Base-by-base conservation (phyloP, 2,797 vertebrate genomes). In the Gymnocypris eckloni region DNA sequence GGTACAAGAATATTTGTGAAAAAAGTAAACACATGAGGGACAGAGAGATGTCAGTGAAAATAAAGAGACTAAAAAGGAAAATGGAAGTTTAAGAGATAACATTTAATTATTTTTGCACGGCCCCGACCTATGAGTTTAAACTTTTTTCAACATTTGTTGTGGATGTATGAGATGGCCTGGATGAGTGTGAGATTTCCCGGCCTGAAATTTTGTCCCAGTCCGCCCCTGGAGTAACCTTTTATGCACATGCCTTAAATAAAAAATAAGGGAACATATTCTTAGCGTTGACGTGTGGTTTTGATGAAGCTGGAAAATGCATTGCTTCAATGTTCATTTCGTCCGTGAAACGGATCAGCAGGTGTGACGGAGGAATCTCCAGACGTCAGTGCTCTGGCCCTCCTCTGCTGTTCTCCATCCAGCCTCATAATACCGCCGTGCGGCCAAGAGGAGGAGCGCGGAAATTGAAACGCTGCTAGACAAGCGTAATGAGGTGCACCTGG, bases 321-420 rank as follows among this genome's bases (percentile, higher is more conserved):
- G 73, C 50, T 56, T 77, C 73, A 75, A 83, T 50, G 69, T 83
- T 76, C 43, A 28, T 52, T 79, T 84, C 43, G 16, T 82, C 52
- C 39, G 2, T 52, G 41, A 82, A 88, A 79, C 33, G 8, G 67
- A 88, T 85, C 82, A 83, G 75, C 72, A 78, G 77, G 66, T 79
- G 76, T 25, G 66, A 54, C 6, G 11, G 39, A 20, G 76, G 52
- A 79, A 70, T 28, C 75, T 70, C 76, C 76, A 79, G n/a, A 25
- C 28, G 1, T 18, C 2, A 22, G 59, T 10, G 12, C 28, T 48
- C 41, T 59, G 54, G 70, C 82, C 72, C 28, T 69, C 39, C 76
- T 45, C 28, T 43, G 64, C 37, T 22, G 64, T 25, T 67, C 43
- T 22, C 72, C 20, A 39, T 48, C 33, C 81, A 37, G 16, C 66